Base-by-base conservation (phyloP, 2,888 invertebrate genomes). In the Gastracanthus pulcherrimus region DNA sequence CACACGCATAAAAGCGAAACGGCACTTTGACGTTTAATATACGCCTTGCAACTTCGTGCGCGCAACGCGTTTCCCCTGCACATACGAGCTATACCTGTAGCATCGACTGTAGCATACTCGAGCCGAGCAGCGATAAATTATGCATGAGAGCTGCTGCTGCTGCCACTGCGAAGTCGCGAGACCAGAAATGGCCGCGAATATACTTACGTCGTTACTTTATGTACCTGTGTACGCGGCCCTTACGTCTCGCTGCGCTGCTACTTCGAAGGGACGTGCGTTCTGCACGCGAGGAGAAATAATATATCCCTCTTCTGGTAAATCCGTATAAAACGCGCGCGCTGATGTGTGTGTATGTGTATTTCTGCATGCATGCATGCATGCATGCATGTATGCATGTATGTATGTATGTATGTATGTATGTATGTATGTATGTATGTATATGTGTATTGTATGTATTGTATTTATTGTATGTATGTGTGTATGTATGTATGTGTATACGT, bases 71-170 rank as follows among this genome's bases (percentile, higher is more conserved):
- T n/a, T n/a, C n/a, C n/a, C n/a, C n/a, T n/a, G n/a, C n/a, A n/a
- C n/a, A n/a, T n/a, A n/a, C 45, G n/a, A 16, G n/a, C n/a, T n/a
- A n/a, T n/a, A n/a, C 6, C 38, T 19, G 23, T 19, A 31, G 29
- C 67, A 6, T 1, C 48, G 48, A 11, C 29, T 13, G 11, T 16
- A 23, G 38, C 31, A 16, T 31, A 34, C 11, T 16, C 38, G 23
- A 13, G 13, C 64, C 11, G 83, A 60, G 34, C 70, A 45, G 70
- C 77, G 74, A 84, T 87, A 85, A 87, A 87, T 87, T 87, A 87
- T 87, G 84, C 86, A 87, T 87, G 85, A 86, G 84, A 82, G n/a
- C 80, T 75, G 76, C 80, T 74, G 81, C 69, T n/a, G n/a, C n/a
- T 45, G 16, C 16, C 45, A n/a, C n/a, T 5, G 45, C 45, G n/a